These are phyloP conservation scores for Cryptosula pallasiana DNA, from an alignment of 2,888 invertebrate genomes.

Conservation along the genomic window DNA sequence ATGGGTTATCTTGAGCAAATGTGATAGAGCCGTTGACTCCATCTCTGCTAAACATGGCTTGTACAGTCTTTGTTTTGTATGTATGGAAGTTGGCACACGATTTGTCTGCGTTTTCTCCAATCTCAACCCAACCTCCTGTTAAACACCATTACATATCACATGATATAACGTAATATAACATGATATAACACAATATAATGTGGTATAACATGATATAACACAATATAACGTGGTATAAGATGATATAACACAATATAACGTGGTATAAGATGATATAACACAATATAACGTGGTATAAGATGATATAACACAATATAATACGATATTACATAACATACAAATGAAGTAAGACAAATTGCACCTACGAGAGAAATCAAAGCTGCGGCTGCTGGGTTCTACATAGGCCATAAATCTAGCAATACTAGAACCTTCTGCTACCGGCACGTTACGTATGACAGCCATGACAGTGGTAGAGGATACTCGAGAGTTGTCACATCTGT, in stretches of 20 bases:
- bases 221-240: no score
- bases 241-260: no score
- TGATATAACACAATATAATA: no score
- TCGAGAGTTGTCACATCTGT: not conserved
- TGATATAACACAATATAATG: no score
- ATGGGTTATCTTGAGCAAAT: constrained; percentile 73
- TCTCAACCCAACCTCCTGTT: not conserved
- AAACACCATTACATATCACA: no score
- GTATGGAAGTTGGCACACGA: constrained; percentile 67
- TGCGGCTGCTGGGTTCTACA: not conserved
- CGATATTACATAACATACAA: no score
- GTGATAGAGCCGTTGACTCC: constrained; percentile 76
- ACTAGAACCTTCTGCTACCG: not conserved
- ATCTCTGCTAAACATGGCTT: constrained; percentile 50
- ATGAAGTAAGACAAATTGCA: no score
- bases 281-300: no score
- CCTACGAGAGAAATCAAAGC: constrained; percentile 9
- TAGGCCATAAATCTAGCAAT: not conserved
- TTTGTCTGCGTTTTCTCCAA: not conserved
- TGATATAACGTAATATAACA: no score
- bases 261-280: no score
- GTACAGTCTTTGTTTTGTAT: constrained; percentile 35
- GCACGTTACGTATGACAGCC: not conserved
- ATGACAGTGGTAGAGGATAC: not conserved
- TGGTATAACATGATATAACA: no score